These are phyloP conservation scores for Nothoprocta pentlandii DNA, from an alignment of 2,113 vertebrate genomes.

Conservation along the genomic window DNA sequence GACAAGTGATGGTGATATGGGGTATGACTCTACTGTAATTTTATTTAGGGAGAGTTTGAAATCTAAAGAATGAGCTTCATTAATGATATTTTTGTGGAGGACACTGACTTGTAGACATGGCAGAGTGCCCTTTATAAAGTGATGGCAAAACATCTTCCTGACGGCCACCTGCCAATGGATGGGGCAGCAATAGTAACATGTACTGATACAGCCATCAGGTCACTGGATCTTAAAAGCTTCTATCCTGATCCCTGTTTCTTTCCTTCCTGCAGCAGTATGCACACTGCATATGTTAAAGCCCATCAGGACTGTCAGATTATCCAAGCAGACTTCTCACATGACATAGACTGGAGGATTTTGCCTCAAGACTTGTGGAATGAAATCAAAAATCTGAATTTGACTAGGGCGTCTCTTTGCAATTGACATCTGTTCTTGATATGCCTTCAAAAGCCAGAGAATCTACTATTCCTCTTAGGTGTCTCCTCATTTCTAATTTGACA, in stretches of 20 bases:
- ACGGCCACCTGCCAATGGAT: not conserved
- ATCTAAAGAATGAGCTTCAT: not conserved
- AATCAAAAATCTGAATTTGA: conserved; percentile 11
- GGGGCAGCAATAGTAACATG: not conserved
- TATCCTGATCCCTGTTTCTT: not conserved
- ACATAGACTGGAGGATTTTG: conserved; percentile 9
- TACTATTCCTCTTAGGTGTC: not conserved
- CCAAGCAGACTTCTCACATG: not conserved
- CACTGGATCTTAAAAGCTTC: not conserved
- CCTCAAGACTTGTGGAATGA: conserved; percentile 7
- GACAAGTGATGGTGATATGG: not conserved
- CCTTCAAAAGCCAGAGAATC: not conserved
- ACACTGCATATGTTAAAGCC: not conserved
- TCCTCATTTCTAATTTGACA: not conserved
- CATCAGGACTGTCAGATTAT: not conserved
- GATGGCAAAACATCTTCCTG: not conserved
- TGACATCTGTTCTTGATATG: not conserved
- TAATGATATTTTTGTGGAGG: not conserved
- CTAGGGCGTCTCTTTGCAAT: not conserved
- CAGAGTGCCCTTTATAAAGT: not conserved
- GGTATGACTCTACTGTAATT: not conserved
- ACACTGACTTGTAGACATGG: accelerated
- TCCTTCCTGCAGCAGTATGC: not conserved
- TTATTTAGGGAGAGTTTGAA: not conserved
- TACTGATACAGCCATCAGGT: not conserved